Evolutionary conservation across 2,888 invertebrate genomes (phyloP), one percentile per base, ranked within the genome.

Genomic region (Argyra leucocephala): DNA sequence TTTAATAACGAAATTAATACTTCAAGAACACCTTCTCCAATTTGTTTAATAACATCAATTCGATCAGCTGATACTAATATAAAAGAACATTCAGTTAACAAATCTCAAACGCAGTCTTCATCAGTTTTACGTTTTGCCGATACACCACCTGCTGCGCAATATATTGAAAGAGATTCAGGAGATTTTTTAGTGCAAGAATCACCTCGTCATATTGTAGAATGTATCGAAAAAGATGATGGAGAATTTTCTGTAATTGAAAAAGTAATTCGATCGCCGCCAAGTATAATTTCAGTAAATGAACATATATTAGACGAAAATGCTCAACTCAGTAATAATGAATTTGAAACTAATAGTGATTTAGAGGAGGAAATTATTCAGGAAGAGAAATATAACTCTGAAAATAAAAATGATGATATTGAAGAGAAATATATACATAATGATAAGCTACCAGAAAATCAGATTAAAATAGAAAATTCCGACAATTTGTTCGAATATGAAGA

Each of bases 171-270:
- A 3, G 79, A 79, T 10, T 79, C 79, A 66, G 80, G 80, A 3
- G 80, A 79, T 66, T 79, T 80, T 64, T 77, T 79, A 66, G 78
- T 80, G 10, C 79, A 78, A 66, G 79, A 79, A 68, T 76, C 77
- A 15, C 79, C 79, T 22, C 78, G 78, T 64, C 79, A 78, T 36
- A 75, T 78, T 67, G 78, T 80, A 2, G 78, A 80, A 67, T 80
- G 79, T 58, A 77, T 80, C 12, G 80, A 80, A 68, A 78, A 76
- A 64, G 79, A 80, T 22, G 75, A 77, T 69, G 79, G 79, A 0
- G 78, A 79, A 64, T 80, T 79, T 70, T 78, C 79, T 12, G 80
- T 80, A n/a, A 79, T 79, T 64, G 80, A 80, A 67, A 77, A 78
- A 67, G 76, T 80, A 59, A 76, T 80, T 70, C 76, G 77, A 64